phyloP scores from a whole-genome alignment of 2,797 vertebrate genomes.

The Gymnopithys bicolor region DNA sequence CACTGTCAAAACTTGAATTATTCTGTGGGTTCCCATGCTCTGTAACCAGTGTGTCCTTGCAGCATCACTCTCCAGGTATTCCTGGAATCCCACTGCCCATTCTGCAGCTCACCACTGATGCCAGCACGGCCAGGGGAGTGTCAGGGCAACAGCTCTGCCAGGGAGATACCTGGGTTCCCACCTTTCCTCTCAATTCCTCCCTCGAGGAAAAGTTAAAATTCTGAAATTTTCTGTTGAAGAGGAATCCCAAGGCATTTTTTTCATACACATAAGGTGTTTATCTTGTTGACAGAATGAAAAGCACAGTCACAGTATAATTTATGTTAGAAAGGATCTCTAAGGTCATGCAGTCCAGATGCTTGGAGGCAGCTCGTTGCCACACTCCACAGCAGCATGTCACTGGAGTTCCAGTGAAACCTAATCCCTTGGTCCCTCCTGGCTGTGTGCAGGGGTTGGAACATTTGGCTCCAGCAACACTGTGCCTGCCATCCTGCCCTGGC shows the following conservation, averaged over 20 bases:
- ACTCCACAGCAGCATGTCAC: not conserved
- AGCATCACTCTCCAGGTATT: not conserved
- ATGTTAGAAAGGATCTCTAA: not conserved
- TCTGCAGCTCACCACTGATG: not conserved
- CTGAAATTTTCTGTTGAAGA: not conserved
- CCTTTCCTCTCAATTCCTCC: not conserved
- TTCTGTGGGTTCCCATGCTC: not conserved
- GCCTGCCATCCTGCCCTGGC: not conserved
- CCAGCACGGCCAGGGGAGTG: not conserved
- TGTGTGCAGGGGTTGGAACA: accelerated
- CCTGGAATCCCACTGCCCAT: not conserved
- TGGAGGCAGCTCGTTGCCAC: not conserved
- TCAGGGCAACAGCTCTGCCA: not conserved
- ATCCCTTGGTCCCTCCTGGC: not conserved
- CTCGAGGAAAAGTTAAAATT: not conserved
- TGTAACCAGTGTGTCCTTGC: not conserved
- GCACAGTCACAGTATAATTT: not conserved
- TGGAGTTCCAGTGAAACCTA: no score
- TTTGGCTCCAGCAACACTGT: not conserved
- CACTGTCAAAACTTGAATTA: not conserved
- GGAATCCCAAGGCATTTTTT: not conserved
- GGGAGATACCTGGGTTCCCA: accelerated
- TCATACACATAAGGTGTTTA: not conserved
- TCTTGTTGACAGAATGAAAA: not conserved
- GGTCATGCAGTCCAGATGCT: not conserved